Conservation (phyloP, 64 coral and sea anemone species). For the Pocillopora damicornis region DNA sequence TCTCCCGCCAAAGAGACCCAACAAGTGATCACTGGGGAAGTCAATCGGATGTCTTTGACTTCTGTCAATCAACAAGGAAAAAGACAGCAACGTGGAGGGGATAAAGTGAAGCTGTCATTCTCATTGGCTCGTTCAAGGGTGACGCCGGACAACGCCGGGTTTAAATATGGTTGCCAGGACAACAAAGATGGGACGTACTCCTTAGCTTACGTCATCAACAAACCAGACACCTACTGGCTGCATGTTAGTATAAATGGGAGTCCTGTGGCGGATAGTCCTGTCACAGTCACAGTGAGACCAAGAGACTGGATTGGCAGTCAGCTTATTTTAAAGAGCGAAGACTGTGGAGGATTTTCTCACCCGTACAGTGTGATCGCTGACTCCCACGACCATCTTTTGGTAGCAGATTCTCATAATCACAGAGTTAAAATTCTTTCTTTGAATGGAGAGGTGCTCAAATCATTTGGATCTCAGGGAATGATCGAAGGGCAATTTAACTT, state of each 20-base stretch:
- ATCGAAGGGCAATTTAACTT: slow-evolving; percentile 57
- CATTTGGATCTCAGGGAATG: slow-evolving; percentile 46
- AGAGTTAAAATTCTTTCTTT: slow-evolving; percentile 50
- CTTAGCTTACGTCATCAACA: slow-evolving; percentile 51
- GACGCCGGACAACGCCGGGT: slow-evolving; percentile 44
- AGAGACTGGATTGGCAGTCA: slow-evolving; percentile 71
- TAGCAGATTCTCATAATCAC: slow-evolving; percentile 75
- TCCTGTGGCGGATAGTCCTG: slow-evolving; percentile 45
- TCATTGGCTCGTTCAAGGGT: background rate
- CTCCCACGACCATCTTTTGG: slow-evolving; percentile 30
- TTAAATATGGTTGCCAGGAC: slow-evolving; percentile 59
- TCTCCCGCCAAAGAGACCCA: slow-evolving; percentile 28
- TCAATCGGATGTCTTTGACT: slow-evolving; percentile 51
- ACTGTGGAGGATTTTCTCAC: slow-evolving; percentile 60
- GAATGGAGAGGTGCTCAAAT: slow-evolving; percentile 35
- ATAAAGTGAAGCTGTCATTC: slow-evolving; percentile 40
- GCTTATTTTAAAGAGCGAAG: slow-evolving; percentile 49
- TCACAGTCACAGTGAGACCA: slow-evolving; percentile 57
- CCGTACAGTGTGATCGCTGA: slow-evolving; percentile 54
- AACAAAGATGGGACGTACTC: slow-evolving; percentile 59
- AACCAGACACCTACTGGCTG: slow-evolving; percentile 52
- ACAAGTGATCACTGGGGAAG: slow-evolving; percentile 46
- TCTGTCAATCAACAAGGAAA: slow-evolving; percentile 53
- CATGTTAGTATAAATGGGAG: slow-evolving; percentile 60
- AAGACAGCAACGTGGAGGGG: slow-evolving; percentile 57